Evolutionary conservation across 2,888 invertebrate species (phyloP).

Genomic region (Drosophila mimica): DNA sequence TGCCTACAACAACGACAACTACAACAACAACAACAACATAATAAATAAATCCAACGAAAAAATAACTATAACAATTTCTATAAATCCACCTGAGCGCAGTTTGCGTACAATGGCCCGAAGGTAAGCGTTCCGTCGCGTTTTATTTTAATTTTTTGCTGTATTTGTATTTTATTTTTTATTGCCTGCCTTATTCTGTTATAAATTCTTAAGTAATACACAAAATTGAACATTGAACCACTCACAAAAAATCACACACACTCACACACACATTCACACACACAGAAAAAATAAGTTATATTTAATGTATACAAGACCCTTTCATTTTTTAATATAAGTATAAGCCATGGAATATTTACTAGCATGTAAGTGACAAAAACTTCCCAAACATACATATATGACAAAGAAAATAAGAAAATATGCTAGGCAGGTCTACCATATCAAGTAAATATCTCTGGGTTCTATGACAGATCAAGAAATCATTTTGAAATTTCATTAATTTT

Average conservation of each 20-base stretch:
- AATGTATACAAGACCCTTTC: constrained; percentile 41
- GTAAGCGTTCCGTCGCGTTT: constrained; percentile 86
- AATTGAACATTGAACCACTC: constrained; percentile 26
- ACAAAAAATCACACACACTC: constrained; percentile 37
- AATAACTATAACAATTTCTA: constrained; percentile 29
- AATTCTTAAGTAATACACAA: constrained; percentile 46
- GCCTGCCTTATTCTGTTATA: constrained; percentile 77
- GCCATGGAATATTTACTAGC: constrained; percentile 37
- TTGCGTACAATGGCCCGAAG: constrained; percentile 96
- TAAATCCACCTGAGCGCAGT: constrained; percentile 86
- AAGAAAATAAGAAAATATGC: constrained; percentile 18
- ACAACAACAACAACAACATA: constrained; percentile 3
- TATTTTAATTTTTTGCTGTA: constrained; percentile 39
- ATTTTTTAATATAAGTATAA: constrained; percentile 53
- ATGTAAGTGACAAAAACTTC: constrained; percentile 37
- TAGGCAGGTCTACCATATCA: constrained; percentile 35
- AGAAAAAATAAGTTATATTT: constrained; percentile 54
- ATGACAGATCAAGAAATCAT: constrained; percentile 43
- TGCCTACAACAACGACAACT: constrained; percentile 45
- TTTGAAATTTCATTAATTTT: constrained; percentile 35
- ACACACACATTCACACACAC: constrained; percentile 24
- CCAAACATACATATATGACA: constrained; percentile 20
- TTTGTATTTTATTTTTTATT: constrained; percentile 78
- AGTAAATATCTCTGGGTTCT: constrained; percentile 42
- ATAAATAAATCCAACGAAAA: constrained; percentile 16